Evolutionary conservation across 2,797 vertebrate genomes (phyloP), one percentile per base, ranked within the genome.

Genomic region (Pelobates cultripes): DNA sequence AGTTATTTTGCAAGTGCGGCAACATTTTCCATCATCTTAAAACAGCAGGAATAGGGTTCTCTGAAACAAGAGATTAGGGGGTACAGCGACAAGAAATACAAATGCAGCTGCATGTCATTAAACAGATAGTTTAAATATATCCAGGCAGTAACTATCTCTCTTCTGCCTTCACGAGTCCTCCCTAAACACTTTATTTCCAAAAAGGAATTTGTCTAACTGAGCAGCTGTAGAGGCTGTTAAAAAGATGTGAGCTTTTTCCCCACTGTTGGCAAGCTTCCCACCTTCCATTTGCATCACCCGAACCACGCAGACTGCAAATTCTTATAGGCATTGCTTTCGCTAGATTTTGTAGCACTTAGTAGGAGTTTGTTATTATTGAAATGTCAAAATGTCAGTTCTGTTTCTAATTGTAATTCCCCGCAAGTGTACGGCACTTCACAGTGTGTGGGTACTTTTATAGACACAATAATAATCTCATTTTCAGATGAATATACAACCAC

Each of bases 41-140:
- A 14, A 64, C 3, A 28, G 14, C n/a, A 40, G 61, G 61, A 64
- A 28, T 40, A 64, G 61, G 17, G 61, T 64, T 61, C 17, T 64
- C 61, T 64, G 61, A 64, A 7, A 64, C 61, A 40, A 64, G n/a
- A 40, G 61, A 64, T 64, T 64, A 40, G 6, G 28, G 61, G 61
- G n/a, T 64, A 40, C 3, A 64, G 14, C 6, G 28, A 64, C 6
- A 40, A 64, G n/a, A 40, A 13, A 60, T 4, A 64, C 61, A 6
- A 6, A 64, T 57, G 55, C 61, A 64, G 61, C 61, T 64, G 61
- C 61, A 64, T 64, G 61, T 40, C 61, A 64, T 40, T 15, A 60
- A 60, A 4, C 61, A 17, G 28, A 64, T 28, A 28, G 55, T 57
- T n/a, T n/a, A n/a, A n/a, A n/a, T n/a, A n/a, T n/a, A n/a, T n/a